Evolutionary conservation across 2,888 invertebrate species (phyloP), one percentile per base, ranked within the genome.

Genomic region (Aethes cnicana): DNA sequence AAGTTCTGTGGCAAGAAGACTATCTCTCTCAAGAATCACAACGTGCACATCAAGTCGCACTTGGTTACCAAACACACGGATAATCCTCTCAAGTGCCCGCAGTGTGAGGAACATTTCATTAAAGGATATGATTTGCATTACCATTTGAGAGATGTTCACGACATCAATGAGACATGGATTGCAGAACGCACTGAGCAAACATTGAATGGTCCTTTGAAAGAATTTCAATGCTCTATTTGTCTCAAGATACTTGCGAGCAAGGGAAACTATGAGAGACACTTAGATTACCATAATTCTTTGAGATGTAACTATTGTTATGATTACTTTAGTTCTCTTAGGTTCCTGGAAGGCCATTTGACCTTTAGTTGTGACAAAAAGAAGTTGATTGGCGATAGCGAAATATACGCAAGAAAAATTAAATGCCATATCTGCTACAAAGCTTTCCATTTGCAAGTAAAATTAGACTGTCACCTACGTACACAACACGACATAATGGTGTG

Each of bases 271-370:
- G 87, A 90, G 57, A 72, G 89, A 17, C 90, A 90, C 57, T 70
- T 90, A 28, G 89, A 90, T 59, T 90, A 87, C 59, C 90, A 90
- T 67, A 90, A 90, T 61, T 73, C 84, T 0, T 64, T 90, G 41
- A 65, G 90, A 11, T 90, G 90, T 65, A 90, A 90, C 67, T 90
- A 90, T 63, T 90, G 90, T 64, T 86, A 79, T 54, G 85, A 86
- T 43, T 86, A 82, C 68, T 90, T 90, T 63, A 84, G 78, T 61
- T 71, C 80, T 3, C 72, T 78, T 26, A 68, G 81, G 30, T 90
- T 90, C 69, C 66, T 90, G 16, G 89, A 90, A 52, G 90, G 90
- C 0, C 90, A 90, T 56, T 59, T 88, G n/a, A 72, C 74, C 0
- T 90, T 83, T 61, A 74, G 77, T 36, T 90, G 90, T 59, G 82